phyloP scores from a whole-genome alignment of 2,113 vertebrate genomes.

The Pteruthius melanotis region DNA sequence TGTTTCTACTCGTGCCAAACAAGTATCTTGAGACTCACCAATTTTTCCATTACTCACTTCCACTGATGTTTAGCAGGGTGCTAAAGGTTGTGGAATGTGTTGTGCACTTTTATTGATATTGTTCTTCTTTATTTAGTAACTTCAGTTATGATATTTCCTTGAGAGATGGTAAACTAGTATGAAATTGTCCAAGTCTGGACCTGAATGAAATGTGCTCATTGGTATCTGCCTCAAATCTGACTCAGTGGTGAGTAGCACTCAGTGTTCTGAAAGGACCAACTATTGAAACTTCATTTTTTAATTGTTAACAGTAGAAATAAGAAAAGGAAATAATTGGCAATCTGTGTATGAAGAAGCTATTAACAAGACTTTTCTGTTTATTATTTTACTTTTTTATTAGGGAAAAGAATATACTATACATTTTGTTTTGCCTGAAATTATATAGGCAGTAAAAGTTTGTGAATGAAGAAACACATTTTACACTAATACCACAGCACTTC shows the following conservation, averaged over 20 bases:
- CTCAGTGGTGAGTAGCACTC: not conserved
- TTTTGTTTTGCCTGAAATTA: slow-evolving; percentile 28
- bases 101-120: not conserved
- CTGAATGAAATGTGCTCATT: not conserved
- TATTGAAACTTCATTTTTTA: not conserved
- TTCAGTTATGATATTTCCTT: not conserved
- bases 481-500: slow-evolving; percentile 21
- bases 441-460: slow-evolving; percentile 22
- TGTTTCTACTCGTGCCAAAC: not conserved
- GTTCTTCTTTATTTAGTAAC: not conserved
- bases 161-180: not conserved
- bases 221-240: not conserved
- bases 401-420: not conserved
- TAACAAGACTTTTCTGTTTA: not conserved
- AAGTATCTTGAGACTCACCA: not conserved
- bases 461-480: not conserved
- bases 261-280: not conserved
- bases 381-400: slow-evolving; percentile 5
- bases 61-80: not conserved
- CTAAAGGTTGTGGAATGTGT: not conserved
- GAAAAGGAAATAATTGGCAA: not conserved
- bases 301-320: not conserved
- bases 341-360: not conserved
- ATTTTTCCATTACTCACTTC: not conserved
- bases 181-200: not conserved